phyloP scores from a whole-genome alignment of 2,113 vertebrate species.

The Chaetodon auriga region DNA sequence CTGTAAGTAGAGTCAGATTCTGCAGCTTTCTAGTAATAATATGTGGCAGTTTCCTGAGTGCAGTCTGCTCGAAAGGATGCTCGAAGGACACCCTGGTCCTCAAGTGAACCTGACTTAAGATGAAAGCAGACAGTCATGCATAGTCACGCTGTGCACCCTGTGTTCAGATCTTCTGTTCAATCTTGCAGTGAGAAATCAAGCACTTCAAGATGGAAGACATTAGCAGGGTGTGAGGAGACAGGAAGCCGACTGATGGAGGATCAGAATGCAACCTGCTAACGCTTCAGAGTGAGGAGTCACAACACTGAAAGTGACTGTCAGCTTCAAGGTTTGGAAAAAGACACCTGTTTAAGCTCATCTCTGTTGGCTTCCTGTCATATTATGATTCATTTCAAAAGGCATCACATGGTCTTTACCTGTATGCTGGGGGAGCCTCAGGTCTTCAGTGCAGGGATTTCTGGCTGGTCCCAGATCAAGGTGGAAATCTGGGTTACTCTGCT shows the following conservation, averaged over 20 bases:
- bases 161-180: not conserved
- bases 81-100: not conserved
- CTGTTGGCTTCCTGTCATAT: not conserved
- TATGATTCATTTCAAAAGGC: not conserved
- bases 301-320: too few relatives aligned
- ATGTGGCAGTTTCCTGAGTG: not conserved
- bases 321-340: not conserved
- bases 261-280: not conserved
- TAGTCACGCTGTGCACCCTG: not conserved
- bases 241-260: not conserved
- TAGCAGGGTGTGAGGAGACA: not conserved
- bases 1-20: constrained; percentile 8
- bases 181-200: not conserved
- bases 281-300: too few relatives aligned
- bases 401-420: not conserved
- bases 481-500: not conserved
- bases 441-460: too few relatives aligned
- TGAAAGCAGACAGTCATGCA: not conserved
- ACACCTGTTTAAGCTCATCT: not conserved
- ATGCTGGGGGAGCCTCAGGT: not conserved
- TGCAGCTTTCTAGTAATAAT: constrained; percentile 19
- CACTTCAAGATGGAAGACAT: not conserved
- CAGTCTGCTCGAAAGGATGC: not conserved
- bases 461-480: not conserved
- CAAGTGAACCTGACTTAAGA: not conserved